Percentiles rank a stretch among this genome's conserved stretches.
These are phyloP conservation scores for Ondatra zibethicus DNA, from an alignment of 2,113 vertebrate species.

Conservation along the genomic window DNA sequence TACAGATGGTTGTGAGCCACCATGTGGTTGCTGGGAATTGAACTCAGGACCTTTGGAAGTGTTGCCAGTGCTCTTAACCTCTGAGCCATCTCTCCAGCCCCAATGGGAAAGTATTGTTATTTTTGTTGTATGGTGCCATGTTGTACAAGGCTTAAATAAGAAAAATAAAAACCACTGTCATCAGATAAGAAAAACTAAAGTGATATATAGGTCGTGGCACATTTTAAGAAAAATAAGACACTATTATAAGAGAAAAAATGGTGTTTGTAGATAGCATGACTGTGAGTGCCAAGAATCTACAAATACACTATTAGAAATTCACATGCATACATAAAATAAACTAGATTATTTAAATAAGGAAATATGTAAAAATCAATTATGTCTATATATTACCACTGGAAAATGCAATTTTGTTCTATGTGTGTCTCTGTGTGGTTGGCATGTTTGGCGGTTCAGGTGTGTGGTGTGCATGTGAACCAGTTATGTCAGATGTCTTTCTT, in stretches of 20 bases:
- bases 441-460: neutral
- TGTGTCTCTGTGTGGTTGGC: neutral
- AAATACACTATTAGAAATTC: neutral
- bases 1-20: no score
- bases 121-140: neutral
- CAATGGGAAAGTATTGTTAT: neutral
- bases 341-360: neutral
- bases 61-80: no score
- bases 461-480: neutral
- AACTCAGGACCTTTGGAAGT: no score
- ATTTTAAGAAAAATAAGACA: neutral
- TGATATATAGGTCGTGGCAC: neutral
- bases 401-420: neutral
- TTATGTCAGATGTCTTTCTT: neutral
- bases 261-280: neutral
- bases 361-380: neutral
- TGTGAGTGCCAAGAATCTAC: neutral
- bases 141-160: neutral
- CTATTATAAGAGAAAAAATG: conserved; percentile 18
- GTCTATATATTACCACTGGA: neutral
- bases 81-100: no score
- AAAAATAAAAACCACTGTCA: conserved; percentile 1
- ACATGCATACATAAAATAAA: neutral
- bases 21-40: no score
- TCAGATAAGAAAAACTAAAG: neutral